phyloP scores from a whole-genome alignment of 2,113 vertebrate genomes.

The Limanda limanda region DNA sequence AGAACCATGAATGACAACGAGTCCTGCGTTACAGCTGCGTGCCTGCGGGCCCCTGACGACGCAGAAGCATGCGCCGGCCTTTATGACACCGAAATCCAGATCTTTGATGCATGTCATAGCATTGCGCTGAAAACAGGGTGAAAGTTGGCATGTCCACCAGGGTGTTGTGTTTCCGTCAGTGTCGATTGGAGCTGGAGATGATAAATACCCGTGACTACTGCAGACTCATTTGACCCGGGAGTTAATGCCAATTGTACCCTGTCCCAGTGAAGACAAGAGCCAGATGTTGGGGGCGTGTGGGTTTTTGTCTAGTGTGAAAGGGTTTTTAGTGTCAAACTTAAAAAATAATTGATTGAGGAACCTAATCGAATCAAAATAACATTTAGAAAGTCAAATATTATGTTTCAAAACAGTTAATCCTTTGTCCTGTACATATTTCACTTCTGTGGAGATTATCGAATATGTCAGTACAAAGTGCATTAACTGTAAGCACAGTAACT shows the following conservation, averaged over 20 bases:
- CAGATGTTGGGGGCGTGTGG: background rate
- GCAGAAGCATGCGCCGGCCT: too few species aligned
- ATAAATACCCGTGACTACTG: background rate
- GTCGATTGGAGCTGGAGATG: background rate
- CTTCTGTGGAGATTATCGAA: background rate
- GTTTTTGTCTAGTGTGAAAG: background rate
- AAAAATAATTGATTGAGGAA: background rate
- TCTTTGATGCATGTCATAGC: background rate
- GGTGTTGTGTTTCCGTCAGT: background rate
- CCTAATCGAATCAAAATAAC: slow-evolving; percentile 3
- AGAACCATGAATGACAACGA: too few species aligned
- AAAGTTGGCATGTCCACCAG: background rate
- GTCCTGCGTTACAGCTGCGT: too few species aligned
- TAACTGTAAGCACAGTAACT: background rate
- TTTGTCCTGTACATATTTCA: background rate
- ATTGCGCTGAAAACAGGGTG: background rate
- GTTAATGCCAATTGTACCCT: background rate
- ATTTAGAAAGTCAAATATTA: slow-evolving; percentile 13
- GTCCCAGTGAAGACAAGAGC: background rate
- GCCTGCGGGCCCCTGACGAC: too few species aligned
- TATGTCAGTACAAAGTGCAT: background rate
- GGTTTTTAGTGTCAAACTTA: background rate
- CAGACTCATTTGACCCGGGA: background rate
- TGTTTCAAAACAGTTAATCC: background rate
- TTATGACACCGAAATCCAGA: background rate